Conservation (phyloP, 2,888 invertebrate genomes). For the Hesperia comma region DNA sequence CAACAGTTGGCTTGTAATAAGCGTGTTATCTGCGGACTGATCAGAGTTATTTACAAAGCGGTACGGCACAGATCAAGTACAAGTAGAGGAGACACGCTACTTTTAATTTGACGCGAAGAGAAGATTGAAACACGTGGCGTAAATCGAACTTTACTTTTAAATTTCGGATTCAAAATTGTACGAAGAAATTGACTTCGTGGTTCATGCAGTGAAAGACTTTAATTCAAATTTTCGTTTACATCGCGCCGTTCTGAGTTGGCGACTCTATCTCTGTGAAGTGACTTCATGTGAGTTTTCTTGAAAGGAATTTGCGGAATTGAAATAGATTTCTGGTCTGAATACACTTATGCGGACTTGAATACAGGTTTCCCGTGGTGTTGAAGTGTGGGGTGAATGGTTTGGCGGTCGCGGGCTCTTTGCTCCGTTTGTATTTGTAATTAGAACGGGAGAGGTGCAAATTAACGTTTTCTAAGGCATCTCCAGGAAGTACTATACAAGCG, state of each 20-base stretch:
- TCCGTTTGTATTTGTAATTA: no score
- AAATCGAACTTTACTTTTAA: neutral
- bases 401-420: no score
- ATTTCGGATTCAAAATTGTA: neutral
- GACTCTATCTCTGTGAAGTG: neutral
- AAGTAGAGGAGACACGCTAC: conserved; percentile 44
- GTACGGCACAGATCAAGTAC: conserved; percentile 53
- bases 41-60: conserved; percentile 66
- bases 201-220: neutral
- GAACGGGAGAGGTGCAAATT: no score
- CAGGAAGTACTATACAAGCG: neutral
- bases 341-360: neutral
- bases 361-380: neutral
- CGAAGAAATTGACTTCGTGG: neutral
- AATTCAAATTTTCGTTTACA: neutral
- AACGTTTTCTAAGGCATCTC: no score
- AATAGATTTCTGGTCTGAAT: neutral
- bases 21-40: conserved; percentile 59
- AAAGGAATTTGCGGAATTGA: neutral
- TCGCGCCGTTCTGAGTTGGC: neutral
- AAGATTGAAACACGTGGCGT: neutral
- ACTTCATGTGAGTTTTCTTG: neutral
- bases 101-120: neutral
- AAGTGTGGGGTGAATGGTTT: no score
- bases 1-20: conserved; percentile 67